A percentile compares a stretch with the other conserved stretches of the same genome.
Conservation (phyloP, 2,888 invertebrate species). For the Cephus sareptanus region DNA sequence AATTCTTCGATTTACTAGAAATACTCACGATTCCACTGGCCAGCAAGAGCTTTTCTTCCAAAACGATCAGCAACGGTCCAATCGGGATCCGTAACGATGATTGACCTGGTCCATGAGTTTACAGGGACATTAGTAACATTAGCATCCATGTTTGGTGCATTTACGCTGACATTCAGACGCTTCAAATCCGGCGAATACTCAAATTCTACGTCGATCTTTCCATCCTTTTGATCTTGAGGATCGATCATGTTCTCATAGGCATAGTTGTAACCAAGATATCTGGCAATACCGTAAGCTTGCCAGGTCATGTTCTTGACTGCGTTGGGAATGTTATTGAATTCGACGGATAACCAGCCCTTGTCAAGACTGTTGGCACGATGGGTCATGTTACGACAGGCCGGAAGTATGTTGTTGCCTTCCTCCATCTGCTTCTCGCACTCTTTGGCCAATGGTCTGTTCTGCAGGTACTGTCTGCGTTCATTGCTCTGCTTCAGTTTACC, state of each 20-base stretch:
- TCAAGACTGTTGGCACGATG: slow-evolving; percentile 70
- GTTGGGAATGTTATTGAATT: slow-evolving; percentile 69
- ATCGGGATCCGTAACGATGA: slow-evolving; percentile 68
- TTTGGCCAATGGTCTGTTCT: slow-evolving; percentile 62
- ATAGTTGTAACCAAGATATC: slow-evolving; percentile 67
- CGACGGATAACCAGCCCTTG: slow-evolving; percentile 66
- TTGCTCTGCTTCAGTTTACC: slow-evolving; percentile 68
- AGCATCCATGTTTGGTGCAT: slow-evolving; percentile 62
- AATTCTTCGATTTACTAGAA: neutral
- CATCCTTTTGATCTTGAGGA: slow-evolving; percentile 57
- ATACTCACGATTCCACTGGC: slow-evolving; percentile 71
- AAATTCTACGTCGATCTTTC: slow-evolving; percentile 67
- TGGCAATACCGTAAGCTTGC: slow-evolving; percentile 65
- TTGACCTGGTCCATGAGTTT: slow-evolving; percentile 57
- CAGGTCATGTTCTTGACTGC: slow-evolving; percentile 65
- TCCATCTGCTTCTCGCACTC: slow-evolving; percentile 68
- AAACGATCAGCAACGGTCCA: slow-evolving; percentile 59
- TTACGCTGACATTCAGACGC: slow-evolving; percentile 67
- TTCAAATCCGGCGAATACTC: slow-evolving; percentile 67
- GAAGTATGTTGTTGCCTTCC: slow-evolving; percentile 70
- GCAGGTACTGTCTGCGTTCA: slow-evolving; percentile 67
- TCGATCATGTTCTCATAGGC: slow-evolving; percentile 67
- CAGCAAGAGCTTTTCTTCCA: slow-evolving; percentile 58
- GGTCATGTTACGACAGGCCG: slow-evolving; percentile 71
- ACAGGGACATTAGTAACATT: slow-evolving; percentile 67